These are phyloP conservation scores for Drosophila subobscura DNA, from an alignment of 1,140 invertebrate species.

Conservation along the genomic window DNA sequence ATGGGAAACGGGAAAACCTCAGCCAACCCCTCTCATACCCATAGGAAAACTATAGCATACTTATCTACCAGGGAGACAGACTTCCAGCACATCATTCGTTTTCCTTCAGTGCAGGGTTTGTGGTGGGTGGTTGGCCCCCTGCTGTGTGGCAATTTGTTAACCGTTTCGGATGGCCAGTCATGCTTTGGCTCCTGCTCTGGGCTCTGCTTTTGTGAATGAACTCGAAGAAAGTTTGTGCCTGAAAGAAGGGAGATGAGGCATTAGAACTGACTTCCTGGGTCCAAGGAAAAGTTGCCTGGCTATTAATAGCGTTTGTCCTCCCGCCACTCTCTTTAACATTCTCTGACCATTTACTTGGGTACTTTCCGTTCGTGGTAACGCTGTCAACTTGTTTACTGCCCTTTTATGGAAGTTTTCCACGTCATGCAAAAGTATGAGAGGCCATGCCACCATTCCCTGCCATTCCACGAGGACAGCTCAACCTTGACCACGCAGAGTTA, in stretches of 20 bases:
- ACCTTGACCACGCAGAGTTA: constrained; percentile 53
- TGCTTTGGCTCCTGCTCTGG: background rate
- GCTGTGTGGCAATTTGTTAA: constrained; percentile 36
- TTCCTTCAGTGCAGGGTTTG: too few species aligned
- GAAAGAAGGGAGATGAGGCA: constrained; percentile 1
- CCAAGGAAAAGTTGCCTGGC: constrained; percentile 14
- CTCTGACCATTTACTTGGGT: too few species aligned
- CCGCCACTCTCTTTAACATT: background rate
- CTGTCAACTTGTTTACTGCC: constrained; percentile 56
- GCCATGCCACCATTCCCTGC: constrained; percentile 40
- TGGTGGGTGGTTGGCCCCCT: background rate
- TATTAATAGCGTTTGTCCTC: constrained; percentile 40
- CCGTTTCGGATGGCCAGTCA: constrained; percentile 29
- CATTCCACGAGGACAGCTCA: constrained; percentile 35
- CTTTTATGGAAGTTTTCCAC: constrained; percentile 34
- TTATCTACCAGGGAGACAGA: constrained; percentile 12
- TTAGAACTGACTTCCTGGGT: constrained; percentile 2
- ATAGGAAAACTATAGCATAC: constrained; percentile 33
- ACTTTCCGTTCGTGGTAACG: too few species aligned
- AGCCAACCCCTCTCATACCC: too few species aligned
- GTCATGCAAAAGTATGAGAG: constrained; percentile 19
- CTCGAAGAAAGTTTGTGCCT: constrained; percentile 36
- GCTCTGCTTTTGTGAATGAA: constrained; percentile 67
- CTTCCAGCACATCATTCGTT: background rate
- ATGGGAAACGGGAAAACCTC: constrained; percentile 43